phyloP scores from a whole-genome alignment of 2,888 invertebrate species.

The Rhingia campestris region DNA sequence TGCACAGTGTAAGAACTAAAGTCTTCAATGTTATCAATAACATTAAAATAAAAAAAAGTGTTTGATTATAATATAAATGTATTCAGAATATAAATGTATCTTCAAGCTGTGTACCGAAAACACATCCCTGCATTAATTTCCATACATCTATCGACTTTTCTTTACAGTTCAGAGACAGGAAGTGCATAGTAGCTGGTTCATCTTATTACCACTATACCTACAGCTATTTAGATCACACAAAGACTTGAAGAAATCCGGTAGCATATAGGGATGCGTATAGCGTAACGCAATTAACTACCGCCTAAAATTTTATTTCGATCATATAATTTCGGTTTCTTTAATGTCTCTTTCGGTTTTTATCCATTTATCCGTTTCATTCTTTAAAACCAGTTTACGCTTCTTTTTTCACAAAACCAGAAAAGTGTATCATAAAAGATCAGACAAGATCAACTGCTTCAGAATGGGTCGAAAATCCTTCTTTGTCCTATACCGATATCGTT shows the following conservation, averaged over 20 bases:
- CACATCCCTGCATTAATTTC: too few species aligned
- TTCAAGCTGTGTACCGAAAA: too few species aligned
- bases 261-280: slow-evolving; percentile 4
- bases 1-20: too few species aligned
- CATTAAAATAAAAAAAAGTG: too few species aligned
- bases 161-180: background rate
- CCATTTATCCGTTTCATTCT: slow-evolving; percentile 3
- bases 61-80: too few species aligned
- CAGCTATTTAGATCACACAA: slow-evolving; percentile 7
- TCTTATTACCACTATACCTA: background rate
- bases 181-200: slow-evolving; percentile 7
- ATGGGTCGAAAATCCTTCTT: slow-evolving; percentile 24
- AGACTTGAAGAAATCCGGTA: background rate
- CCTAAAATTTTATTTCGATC: slow-evolving; percentile 13
- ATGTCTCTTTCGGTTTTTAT: slow-evolving; percentile 26
- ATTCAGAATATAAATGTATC: too few species aligned
- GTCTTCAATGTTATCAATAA: too few species aligned
- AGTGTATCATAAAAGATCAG: slow-evolving; percentile 21
- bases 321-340: slow-evolving; percentile 26
- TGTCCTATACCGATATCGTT: slow-evolving; percentile 32
- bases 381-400: slow-evolving; percentile 3
- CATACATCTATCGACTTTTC: background rate
- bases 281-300: slow-evolving; percentile 19
- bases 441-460: background rate
- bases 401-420: slow-evolving; percentile 4